Conservation (phyloP, 2,888 invertebrate species). For the Encarsia formosa region DNA sequence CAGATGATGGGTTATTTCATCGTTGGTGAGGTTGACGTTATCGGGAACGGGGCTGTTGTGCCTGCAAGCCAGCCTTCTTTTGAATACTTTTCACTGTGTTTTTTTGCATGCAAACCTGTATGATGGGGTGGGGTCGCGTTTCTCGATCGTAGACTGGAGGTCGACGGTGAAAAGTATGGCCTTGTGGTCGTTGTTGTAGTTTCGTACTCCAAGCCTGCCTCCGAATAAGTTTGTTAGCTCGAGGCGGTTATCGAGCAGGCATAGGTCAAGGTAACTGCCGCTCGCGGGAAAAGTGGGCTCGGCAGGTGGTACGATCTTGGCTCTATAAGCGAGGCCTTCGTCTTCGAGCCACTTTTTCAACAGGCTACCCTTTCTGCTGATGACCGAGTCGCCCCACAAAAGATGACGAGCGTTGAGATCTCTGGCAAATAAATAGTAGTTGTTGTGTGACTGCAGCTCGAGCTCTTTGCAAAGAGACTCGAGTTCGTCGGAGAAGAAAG, state of each 20-base stretch:
- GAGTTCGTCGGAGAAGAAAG: slow-evolving; percentile 24
- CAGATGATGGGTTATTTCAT: too few species aligned
- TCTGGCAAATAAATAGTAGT: slow-evolving; percentile 24
- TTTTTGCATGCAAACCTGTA: slow-evolving; percentile 9
- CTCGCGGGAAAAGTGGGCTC: slow-evolving; percentile 13
- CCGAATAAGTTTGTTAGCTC: too few species aligned
- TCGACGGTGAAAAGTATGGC: slow-evolving; percentile 7
- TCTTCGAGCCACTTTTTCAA: slow-evolving; percentile 11
- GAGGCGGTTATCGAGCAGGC: slow-evolving; percentile 15
- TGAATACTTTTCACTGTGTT: too few species aligned
- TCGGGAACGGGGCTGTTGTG: too few species aligned
- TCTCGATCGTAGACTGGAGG: background rate
- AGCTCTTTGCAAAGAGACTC: slow-evolving; percentile 7
- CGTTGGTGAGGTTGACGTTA: too few species aligned
- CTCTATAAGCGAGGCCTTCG: background rate
- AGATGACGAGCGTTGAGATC: too few species aligned
- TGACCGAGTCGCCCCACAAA: slow-evolving; percentile 4
- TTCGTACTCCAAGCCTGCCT: background rate
- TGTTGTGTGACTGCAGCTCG: slow-evolving; percentile 1
- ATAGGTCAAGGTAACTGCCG: slow-evolving; percentile 19
- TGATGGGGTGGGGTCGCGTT: background rate
- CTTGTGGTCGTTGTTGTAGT: slow-evolving; percentile 23
- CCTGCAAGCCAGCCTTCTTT: too few species aligned
- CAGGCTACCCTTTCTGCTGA: slow-evolving; percentile 8
- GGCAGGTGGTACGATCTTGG: background rate